phyloP scores from a whole-genome alignment of 2,888 invertebrate genomes.

The Epinotia demarniana region DNA sequence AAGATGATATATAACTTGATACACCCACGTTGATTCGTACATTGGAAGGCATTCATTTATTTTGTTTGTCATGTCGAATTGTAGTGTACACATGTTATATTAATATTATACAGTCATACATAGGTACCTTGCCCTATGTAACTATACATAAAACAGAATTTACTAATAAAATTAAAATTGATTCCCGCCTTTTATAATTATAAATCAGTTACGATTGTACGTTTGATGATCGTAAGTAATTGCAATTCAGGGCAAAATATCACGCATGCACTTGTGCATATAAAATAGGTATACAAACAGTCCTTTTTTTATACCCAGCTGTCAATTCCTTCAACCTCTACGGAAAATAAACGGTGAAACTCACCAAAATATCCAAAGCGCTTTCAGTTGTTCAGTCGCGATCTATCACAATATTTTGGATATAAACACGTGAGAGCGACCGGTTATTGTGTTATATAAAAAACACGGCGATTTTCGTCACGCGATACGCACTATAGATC shows the following conservation, averaged over 20 bases:
- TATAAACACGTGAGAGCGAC: constrained; percentile 42
- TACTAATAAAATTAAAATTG: neutral
- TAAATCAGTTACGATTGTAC: neutral
- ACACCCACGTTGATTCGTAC: too few relatives aligned
- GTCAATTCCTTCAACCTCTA: constrained; percentile 12
- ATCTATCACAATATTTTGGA: constrained; percentile 42
- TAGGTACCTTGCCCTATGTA: too few relatives aligned
- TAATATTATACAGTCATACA: too few relatives aligned
- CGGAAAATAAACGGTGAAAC: constrained; percentile 27
- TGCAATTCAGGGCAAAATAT: neutral
- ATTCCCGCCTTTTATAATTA: neutral
- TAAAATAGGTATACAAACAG: constrained; percentile 1
- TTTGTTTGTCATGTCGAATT: too few relatives aligned
- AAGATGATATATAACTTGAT: too few relatives aligned
- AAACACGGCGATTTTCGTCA: constrained; percentile 62
- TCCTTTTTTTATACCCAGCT: constrained; percentile 7
- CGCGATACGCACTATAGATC: constrained; percentile 56
- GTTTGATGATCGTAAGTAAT: neutral
- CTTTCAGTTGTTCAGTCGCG: constrained; percentile 24
- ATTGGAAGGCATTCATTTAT: too few relatives aligned
- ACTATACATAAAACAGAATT: too few relatives aligned
- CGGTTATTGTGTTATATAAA: constrained; percentile 32
- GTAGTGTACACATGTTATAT: too few relatives aligned
- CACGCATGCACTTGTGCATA: neutral
- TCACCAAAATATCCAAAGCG: constrained; percentile 31